phyloP scores from a whole-genome alignment of 2,888 invertebrate genomes.

The Coenonympha arcania region DNA sequence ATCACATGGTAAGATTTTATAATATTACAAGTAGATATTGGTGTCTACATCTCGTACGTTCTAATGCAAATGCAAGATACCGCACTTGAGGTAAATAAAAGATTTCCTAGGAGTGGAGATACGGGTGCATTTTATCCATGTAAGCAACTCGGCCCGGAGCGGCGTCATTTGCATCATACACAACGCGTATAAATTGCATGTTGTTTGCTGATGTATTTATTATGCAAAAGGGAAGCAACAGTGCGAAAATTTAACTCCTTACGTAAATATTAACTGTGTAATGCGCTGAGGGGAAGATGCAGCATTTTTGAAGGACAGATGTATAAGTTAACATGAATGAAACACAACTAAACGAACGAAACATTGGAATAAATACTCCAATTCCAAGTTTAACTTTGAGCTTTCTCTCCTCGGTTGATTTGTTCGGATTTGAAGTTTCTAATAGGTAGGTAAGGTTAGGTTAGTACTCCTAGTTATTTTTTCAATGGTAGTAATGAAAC shows the following conservation, averaged over 20 bases:
- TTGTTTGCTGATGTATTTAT: conserved; percentile 13
- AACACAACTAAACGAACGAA: too few relatives aligned
- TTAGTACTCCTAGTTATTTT: too few relatives aligned
- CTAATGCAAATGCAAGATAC: neutral
- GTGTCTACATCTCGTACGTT: neutral
- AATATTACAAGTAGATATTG: too few relatives aligned
- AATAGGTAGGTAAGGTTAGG: too few relatives aligned
- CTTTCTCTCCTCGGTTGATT: too few relatives aligned
- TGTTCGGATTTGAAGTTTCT: too few relatives aligned
- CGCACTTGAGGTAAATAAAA: conserved; percentile 5
- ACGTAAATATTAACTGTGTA: neutral
- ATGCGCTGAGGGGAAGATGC: neutral
- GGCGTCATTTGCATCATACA: conserved; percentile 11
- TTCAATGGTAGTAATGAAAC: too few relatives aligned
- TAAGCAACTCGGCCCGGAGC: conserved; percentile 3
- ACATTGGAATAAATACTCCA: too few relatives aligned
- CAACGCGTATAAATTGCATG: conserved; percentile 12
- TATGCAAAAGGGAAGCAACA: conserved; percentile 12
- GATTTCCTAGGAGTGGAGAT: neutral
- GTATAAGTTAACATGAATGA: too few relatives aligned
- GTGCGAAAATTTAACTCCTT: conserved; percentile 2
- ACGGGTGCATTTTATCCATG: conserved; percentile 5
- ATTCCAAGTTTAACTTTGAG: too few relatives aligned
- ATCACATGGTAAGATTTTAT: too few relatives aligned
- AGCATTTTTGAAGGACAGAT: too few relatives aligned